phyloP scores from a whole-genome alignment of 2,888 invertebrate species.

The Spialia ferax region DNA sequence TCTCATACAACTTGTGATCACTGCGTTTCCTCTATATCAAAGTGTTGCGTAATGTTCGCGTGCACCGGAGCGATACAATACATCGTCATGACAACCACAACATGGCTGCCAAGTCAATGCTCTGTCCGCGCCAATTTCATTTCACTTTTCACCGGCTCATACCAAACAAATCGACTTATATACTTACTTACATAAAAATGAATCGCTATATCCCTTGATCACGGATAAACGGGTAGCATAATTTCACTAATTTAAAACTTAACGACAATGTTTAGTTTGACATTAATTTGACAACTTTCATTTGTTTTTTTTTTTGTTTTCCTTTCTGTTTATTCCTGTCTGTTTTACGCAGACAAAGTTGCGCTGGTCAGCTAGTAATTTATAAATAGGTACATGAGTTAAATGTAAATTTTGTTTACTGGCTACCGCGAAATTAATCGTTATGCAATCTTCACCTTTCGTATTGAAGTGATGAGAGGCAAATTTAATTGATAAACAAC shows the following conservation, averaged over 20 bases:
- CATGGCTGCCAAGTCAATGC: constrained; percentile 52
- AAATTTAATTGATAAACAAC: too few relatives aligned
- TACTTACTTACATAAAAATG: too few relatives aligned
- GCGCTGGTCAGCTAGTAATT: too few relatives aligned
- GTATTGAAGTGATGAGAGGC: background rate
- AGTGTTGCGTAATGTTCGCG: constrained; percentile 36
- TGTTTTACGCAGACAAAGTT: too few relatives aligned
- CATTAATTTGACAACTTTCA: too few relatives aligned
- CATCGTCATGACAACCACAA: constrained; percentile 50
- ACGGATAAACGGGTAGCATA: too few relatives aligned
- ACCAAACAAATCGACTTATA: too few relatives aligned
- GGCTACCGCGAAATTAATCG: background rate
- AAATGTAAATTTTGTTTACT: constrained; percentile 5
- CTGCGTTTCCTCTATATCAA: background rate
- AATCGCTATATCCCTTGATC: too few relatives aligned
- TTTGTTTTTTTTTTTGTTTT: too few relatives aligned
- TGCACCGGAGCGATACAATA: constrained; percentile 34
- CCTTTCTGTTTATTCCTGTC: too few relatives aligned
- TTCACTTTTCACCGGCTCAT: constrained; percentile 51
- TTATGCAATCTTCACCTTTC: constrained; percentile 8
- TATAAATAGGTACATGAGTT: constrained; percentile 7
- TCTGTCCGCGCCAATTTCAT: constrained; percentile 50
- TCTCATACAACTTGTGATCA: background rate
- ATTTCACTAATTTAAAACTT: too few relatives aligned
- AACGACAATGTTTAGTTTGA: too few relatives aligned